Percentiles rank a stretch among this genome's conserved stretches.
These are phyloP conservation scores for Noctua janthina DNA, from an alignment of 2,888 invertebrate genomes.

Conservation along the genomic window DNA sequence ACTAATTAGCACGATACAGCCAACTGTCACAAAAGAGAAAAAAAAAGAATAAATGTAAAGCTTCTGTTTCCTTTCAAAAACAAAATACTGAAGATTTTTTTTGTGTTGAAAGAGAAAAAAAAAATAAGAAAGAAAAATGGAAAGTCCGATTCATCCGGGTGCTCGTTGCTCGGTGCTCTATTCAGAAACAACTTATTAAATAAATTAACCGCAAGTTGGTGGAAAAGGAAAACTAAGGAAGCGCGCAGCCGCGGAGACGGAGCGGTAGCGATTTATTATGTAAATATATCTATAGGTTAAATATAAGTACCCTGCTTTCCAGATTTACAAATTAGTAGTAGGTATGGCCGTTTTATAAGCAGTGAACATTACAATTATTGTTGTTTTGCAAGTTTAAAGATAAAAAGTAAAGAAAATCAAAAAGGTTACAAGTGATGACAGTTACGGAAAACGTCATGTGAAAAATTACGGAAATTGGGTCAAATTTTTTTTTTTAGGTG, in stretches of 20 bases:
- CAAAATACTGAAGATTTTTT: constrained; percentile 73
- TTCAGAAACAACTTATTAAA: constrained; percentile 89
- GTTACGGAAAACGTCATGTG: neutral
- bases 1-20: constrained; percentile 69
- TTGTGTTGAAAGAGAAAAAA: constrained; percentile 62
- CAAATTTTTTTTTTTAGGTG: neutral
- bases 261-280: constrained; percentile 49
- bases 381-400: neutral
- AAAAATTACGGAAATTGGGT: neutral
- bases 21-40: constrained; percentile 73
- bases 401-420: neutral
- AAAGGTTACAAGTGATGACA: too few species aligned
- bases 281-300: constrained; percentile 16
- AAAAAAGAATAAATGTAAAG: constrained; percentile 66
- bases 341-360: neutral
- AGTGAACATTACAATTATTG: neutral
- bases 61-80: constrained; percentile 73
- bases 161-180: constrained; percentile 79
- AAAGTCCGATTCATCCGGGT: constrained; percentile 84
- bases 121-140: constrained; percentile 78
- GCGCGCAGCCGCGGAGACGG: constrained; percentile 35
- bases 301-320: neutral
- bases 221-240: constrained; percentile 87
- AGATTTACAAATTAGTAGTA: neutral
- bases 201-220: constrained; percentile 88